A percentile compares a stretch with the other conserved stretches of the same genome.
phyloP scores from a whole-genome alignment of 2,797 vertebrate species.

The Spinus olivaceus region DNA sequence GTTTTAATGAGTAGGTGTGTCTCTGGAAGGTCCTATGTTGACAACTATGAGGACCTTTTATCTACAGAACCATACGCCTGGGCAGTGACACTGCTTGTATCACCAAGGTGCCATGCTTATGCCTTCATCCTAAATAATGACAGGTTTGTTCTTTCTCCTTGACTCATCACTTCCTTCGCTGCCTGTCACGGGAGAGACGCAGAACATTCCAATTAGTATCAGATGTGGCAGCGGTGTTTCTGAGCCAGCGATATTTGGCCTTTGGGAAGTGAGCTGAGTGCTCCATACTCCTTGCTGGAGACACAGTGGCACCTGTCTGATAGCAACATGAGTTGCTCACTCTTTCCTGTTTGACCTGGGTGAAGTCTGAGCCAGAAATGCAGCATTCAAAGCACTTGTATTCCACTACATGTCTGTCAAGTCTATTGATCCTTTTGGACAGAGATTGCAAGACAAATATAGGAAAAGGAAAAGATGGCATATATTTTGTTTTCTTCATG shows the following conservation, averaged over 20 bases:
- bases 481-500: background rate
- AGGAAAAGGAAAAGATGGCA: background rate
- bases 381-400: background rate
- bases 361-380: background rate
- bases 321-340: background rate
- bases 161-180: background rate
- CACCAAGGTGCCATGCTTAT: background rate
- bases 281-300: background rate
- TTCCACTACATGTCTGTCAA: background rate
- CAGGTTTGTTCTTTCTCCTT: constrained; percentile 10
- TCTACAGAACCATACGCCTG: background rate
- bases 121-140: constrained; percentile 6
- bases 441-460: background rate
- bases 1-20: constrained; percentile 24
- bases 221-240: background rate
- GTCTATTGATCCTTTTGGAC: background rate
- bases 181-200: background rate
- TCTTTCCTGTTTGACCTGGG: background rate
- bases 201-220: constrained; percentile 38
- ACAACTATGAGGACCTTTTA: background rate
- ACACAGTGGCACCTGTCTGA: background rate
- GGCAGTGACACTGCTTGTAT: background rate
- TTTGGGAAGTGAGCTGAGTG: background rate
- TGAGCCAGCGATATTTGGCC: background rate
- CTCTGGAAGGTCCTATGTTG: background rate